Evolutionary conservation across 2,113 vertebrate species (phyloP), one percentile per base, ranked within the genome.

Genomic region (Empidonax traillii): DNA sequence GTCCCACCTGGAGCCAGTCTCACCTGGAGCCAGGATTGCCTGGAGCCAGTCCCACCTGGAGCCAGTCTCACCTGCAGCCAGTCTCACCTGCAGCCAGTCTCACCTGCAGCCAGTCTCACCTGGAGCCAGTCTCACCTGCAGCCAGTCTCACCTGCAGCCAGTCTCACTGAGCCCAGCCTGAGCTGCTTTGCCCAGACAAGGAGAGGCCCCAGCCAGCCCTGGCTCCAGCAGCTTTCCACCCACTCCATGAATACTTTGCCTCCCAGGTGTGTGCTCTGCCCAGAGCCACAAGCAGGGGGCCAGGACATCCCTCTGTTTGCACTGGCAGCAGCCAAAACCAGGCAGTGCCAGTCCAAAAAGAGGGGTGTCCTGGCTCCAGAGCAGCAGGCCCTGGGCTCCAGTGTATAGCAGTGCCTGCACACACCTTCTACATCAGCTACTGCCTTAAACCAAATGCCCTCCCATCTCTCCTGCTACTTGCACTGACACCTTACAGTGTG

Each of bases 101-200:
- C 14, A 33, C 18, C 49, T 27, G 14, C 3, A 51, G 44, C 23
- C 61, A 44, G 44, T 35, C 35, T 8, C 35, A 46, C 61, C 37
- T 44, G 33, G 23, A 89, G 33, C 18, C 52, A 52, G 14, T 19
- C 23, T 13, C 22, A 33, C 18, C 51, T 28, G 27, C 27, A n/a
- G 46, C 19, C 53, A n/a, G 46, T 12, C 11, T 56, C 31, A 55
- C 62, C 39, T 46, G 28, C 20, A 89, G n/a, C 24, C 62, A 61
- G 19, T 2, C 3, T 12, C 62, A 10, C 30, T 0, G 0, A 35
- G 61, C 23, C 33, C 0, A 0, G 67, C 39, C 41, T 0, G 3
- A 52, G 44, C 55, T 27, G 46, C 62, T 63, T 30, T 62, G 25
- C 41, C 51, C 77, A 35, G 67, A 13, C 9, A 28, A 25, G 51